Base-by-base conservation (phyloP, 2,888 invertebrate genomes). In the Phlogophora meticulosa region DNA sequence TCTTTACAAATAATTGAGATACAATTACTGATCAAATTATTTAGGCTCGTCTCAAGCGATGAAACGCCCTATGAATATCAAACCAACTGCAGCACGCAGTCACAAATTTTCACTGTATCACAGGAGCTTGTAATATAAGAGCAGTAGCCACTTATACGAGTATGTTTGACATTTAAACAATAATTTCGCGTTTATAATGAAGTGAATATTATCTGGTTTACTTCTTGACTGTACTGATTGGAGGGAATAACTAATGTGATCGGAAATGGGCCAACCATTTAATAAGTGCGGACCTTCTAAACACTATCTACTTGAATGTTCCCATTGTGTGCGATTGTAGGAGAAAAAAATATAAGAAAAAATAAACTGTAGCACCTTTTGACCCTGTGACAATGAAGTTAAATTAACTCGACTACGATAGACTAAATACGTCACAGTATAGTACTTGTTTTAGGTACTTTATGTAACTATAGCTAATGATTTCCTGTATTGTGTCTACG, bases 1-100 rank as follows among this genome's bases (percentile, higher is more conserved):
- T 74, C 69, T 84, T 75, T 80, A 77, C 65, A 80, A 84, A 84
- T 75, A 73, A 73, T 73, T 67, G 63, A 67, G 75, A 69, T 78
- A 74, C 61, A 78, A 65, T 81, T 69, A 52, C 62, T 56, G 63
- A 58, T 69, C 60, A 64, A 60, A 66, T 66, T 71, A 49, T 68
- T 70, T 59, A 64, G 62, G 60, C 46, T 43, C 34, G 67, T 68
- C 66, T 11, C 24, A 24, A 65, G 22, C 7, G 24, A 34, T 51
- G 46, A 53, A 15, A n/a, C 48, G 42, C 48, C 57, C n/a, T 45
- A 57, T 43, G 38, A 53, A 34, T n/a, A 49, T 40, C 51, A 24
- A n/a, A 11, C 15, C 4, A 38, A 24, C 10, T 22, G 10, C 15
- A 42, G 13, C 15, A 42, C 11, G 40, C 51, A 20, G 1, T 13